Conservation (phyloP, 2,113 vertebrate genomes). For the Cariama cristata region DNA sequence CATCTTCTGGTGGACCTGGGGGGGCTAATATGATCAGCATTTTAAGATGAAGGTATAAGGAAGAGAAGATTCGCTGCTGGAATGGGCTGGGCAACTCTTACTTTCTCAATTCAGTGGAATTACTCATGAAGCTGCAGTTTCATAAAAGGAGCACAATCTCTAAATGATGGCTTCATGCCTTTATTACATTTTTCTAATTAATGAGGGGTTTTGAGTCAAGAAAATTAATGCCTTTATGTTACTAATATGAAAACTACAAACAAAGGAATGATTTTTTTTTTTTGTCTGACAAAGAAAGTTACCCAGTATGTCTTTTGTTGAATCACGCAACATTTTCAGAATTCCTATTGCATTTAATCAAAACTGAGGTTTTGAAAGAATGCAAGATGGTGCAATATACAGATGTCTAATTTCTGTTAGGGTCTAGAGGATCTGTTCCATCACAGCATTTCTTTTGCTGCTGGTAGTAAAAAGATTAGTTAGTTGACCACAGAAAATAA, state of each 20-base stretch:
- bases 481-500: neutral
- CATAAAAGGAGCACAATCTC: neutral
- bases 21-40: constrained; percentile 82
- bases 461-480: neutral
- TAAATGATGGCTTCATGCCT: neutral
- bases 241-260: neutral
- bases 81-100: neutral
- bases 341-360: neutral
- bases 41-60: neutral
- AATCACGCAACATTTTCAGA: neutral
- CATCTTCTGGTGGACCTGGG: constrained; percentile 89
- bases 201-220: neutral
- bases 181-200: neutral
- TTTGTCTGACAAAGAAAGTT: neutral
- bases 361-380: neutral
- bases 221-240: neutral
- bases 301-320: neutral
- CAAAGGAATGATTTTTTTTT: neutral
- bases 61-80: neutral
- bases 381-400: too few species aligned
- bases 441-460: neutral
- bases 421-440: neutral
- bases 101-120: neutral
- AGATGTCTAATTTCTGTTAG: neutral
- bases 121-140: neutral